Conservation (phyloP, 2,888 invertebrate genomes). For the Caenorhabditis sp. region DNA sequence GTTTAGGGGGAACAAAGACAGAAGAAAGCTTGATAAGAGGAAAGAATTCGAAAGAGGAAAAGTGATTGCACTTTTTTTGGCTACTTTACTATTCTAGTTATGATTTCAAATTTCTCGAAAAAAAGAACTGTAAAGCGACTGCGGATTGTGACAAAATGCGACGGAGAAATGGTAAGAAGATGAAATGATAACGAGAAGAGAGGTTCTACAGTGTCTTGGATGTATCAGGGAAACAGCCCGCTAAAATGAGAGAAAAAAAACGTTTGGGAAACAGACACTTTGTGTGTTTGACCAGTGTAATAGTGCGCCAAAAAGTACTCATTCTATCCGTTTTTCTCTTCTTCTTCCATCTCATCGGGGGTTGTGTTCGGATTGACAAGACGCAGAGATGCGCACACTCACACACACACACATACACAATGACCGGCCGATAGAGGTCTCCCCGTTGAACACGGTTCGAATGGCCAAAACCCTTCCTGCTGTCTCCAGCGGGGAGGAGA, state of each 20-base stretch:
- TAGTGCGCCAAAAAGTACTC: slow-evolving; percentile 59
- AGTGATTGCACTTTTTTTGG: neutral
- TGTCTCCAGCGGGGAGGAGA: neutral
- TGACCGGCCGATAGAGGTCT: slow-evolving; percentile 9
- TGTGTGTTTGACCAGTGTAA: slow-evolving; percentile 62
- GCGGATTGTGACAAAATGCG: slow-evolving; percentile 27
- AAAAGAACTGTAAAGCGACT: slow-evolving; percentile 37
- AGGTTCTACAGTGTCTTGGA: neutral
- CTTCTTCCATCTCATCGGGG: slow-evolving; percentile 8
- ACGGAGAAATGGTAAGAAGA: slow-evolving; percentile 15
- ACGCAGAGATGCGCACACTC: slow-evolving; percentile 34
- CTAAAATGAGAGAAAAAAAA: slow-evolving; percentile 7
- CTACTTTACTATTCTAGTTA: neutral
- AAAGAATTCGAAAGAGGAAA: slow-evolving; percentile 5
- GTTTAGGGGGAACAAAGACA: neutral
- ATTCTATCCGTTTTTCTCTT: slow-evolving; percentile 30
- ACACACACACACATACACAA: neutral
- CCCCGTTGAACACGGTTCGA: slow-evolving; percentile 25
- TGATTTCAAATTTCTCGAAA: slow-evolving; percentile 26
- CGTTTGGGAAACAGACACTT: slow-evolving; percentile 59
- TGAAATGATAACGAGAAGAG: slow-evolving; percentile 12
- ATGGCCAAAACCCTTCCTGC: neutral
- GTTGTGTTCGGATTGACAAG: slow-evolving; percentile 23
- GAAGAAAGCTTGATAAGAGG: slow-evolving; percentile 3
- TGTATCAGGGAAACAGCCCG: slow-evolving; percentile 6